phyloP scores from a whole-genome alignment of 2,888 invertebrate genomes.

The Drosophila histrio region DNA sequence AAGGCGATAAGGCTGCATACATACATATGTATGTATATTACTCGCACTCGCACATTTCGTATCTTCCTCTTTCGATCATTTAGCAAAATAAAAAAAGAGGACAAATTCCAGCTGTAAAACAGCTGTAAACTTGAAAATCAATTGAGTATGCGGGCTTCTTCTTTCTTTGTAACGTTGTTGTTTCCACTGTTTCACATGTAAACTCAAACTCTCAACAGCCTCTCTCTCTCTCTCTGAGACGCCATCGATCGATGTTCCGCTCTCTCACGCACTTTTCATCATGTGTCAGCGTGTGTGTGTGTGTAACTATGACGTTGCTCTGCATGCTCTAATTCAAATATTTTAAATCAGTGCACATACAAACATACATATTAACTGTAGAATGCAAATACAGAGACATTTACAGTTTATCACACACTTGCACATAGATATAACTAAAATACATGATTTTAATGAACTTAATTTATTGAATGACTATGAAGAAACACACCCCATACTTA shows the following conservation, averaged over 20 bases:
- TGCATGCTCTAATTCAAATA: slow-evolving; percentile 44
- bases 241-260: slow-evolving; percentile 39
- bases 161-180: neutral
- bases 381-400: neutral
- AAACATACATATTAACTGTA: slow-evolving; percentile 1
- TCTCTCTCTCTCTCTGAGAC: slow-evolving; percentile 6
- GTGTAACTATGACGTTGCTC: slow-evolving; percentile 34
- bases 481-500: slow-evolving; percentile 3
- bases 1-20: slow-evolving; percentile 17
- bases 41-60: neutral
- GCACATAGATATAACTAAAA: neutral
- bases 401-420: neutral
- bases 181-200: slow-evolving; percentile 18
- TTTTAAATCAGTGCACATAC: slow-evolving; percentile 11
- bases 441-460: slow-evolving; percentile 41
- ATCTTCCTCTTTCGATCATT: slow-evolving; percentile 16
- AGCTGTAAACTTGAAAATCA: slow-evolving; percentile 59
- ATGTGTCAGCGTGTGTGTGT: neutral
- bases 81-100: slow-evolving; percentile 22
- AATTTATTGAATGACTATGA: slow-evolving; percentile 41
- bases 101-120: slow-evolving; percentile 48
- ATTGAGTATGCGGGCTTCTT: slow-evolving; percentile 35
- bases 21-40: slow-evolving; percentile 6
- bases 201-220: neutral
- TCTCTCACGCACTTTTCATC: slow-evolving; percentile 15